These are phyloP conservation scores for Jacana jacana DNA, from an alignment of 2,113 vertebrate species.

Conservation along the genomic window DNA sequence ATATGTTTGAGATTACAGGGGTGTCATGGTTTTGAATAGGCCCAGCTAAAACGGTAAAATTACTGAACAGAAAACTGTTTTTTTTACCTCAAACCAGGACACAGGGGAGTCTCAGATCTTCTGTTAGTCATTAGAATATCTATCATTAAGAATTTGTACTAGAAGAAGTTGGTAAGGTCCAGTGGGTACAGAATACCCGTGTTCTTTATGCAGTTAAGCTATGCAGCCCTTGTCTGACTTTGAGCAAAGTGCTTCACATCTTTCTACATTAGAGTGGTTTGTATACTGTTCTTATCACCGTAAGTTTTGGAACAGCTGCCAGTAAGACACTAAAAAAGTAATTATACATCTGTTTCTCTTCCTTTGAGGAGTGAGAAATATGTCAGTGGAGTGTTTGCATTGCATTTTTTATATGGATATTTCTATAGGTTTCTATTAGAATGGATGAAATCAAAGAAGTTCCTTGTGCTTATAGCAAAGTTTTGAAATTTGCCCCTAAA, in stretches of 20 bases:
- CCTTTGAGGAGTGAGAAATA: slow-evolving; percentile 10
- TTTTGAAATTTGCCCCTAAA: neutral
- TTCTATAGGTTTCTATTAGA: neutral
- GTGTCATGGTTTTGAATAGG: too few species aligned
- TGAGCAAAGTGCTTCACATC: neutral
- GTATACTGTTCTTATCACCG: neutral
- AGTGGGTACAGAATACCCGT: neutral
- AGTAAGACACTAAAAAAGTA: slow-evolving; percentile 35
- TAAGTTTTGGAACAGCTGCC: slow-evolving; percentile 35
- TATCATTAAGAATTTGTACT: neutral
- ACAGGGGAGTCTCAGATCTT: neutral
- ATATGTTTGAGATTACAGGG: neutral
- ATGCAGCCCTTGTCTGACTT: neutral
- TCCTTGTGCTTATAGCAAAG: neutral
- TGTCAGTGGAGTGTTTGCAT: neutral
- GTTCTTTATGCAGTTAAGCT: neutral
- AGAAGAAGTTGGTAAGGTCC: neutral
- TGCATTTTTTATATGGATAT: neutral
- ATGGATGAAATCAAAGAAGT: neutral
- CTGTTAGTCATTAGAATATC: neutral
- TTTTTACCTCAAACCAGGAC: too few species aligned
- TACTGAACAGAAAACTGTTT: too few species aligned
- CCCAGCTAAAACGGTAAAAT: too few species aligned
- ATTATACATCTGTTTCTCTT: slow-evolving; percentile 44
- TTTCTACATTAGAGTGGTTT: neutral